Conservation (phyloP, 2,797 vertebrate species). For the Leuciscus waleckii region DNA sequence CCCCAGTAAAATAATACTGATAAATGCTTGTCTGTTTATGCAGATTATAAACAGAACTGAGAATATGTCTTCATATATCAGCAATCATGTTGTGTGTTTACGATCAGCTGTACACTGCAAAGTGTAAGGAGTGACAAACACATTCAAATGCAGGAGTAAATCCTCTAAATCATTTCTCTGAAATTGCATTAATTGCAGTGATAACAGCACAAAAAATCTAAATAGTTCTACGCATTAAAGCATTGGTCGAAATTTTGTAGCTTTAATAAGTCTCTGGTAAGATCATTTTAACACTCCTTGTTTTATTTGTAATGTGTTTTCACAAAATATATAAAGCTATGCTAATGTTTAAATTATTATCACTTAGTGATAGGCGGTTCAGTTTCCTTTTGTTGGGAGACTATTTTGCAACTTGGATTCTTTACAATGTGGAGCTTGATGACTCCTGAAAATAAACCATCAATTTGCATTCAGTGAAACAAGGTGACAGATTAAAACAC, state of each 20-base stretch:
- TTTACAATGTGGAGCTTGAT: not conserved
- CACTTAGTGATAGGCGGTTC: not conserved
- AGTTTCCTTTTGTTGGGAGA: not conserved
- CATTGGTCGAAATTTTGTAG: not conserved
- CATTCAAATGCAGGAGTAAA: not conserved
- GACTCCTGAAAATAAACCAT: constrained; percentile 13
- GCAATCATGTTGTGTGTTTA: not conserved
- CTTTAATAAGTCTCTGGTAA: not conserved
- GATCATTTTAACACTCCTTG: not conserved
- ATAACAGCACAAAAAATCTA: not conserved
- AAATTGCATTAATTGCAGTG: not conserved
- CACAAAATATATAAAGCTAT: not conserved
- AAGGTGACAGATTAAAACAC: constrained; percentile 23
- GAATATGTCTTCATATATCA: not conserved
- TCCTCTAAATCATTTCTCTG: not conserved
- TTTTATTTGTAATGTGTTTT: not conserved
- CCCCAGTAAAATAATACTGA: not conserved
- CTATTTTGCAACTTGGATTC: constrained; percentile 3
- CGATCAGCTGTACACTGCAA: not conserved
- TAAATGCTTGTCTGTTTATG: not conserved
- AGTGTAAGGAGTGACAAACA: not conserved
- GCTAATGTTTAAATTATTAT: not conserved
- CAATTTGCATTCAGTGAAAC: constrained; percentile 24
- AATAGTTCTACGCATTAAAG: not conserved
- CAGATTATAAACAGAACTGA: not conserved